Percentiles rank a stretch among this genome's conserved stretches.
These are phyloP conservation scores for Pyrrhosoma nymphula DNA, from an alignment of 2,888 invertebrate genomes.

Conservation along the genomic window DNA sequence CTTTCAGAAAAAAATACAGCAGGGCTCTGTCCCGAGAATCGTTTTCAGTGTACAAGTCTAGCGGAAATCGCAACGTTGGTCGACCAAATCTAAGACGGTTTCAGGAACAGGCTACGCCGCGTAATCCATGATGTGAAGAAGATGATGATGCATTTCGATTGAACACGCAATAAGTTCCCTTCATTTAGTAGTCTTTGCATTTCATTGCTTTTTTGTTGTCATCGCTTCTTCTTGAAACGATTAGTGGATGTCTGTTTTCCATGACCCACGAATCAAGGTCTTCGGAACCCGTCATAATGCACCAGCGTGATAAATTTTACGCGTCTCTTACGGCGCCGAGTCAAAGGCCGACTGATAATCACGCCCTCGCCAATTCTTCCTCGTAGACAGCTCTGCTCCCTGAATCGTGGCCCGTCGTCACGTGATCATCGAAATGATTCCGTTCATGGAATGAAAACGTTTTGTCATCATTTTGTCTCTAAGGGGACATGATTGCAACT, in stretches of 20 bases:
- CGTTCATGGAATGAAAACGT: not conserved
- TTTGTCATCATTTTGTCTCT: too few relatives aligned
- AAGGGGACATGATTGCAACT: too few relatives aligned
- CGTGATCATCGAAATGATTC: not conserved
- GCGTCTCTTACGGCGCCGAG: not conserved
- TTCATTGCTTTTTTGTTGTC: not conserved
- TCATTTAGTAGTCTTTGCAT: not conserved
- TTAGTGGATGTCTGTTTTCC: not conserved
- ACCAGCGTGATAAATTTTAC: constrained; percentile 17
- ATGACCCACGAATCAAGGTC: constrained; percentile 18
- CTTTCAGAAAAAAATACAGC: too few relatives aligned
- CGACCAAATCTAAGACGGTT: too few relatives aligned
- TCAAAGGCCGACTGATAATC: not conserved
- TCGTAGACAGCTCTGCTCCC: not conserved
- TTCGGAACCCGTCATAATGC: not conserved
- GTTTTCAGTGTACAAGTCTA: too few relatives aligned
- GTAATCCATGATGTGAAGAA: too few relatives aligned
- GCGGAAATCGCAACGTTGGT: too few relatives aligned
- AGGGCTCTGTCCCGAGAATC: too few relatives aligned
- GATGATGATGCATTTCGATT: too few relatives aligned
- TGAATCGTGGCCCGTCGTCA: not conserved
- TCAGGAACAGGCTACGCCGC: too few relatives aligned
- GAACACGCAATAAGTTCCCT: not conserved
- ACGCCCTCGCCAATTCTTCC: not conserved
- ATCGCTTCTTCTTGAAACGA: not conserved